These are phyloP conservation scores for Cavia aperea DNA, from an alignment of 2,113 vertebrate genomes.

Conservation along the genomic window DNA sequence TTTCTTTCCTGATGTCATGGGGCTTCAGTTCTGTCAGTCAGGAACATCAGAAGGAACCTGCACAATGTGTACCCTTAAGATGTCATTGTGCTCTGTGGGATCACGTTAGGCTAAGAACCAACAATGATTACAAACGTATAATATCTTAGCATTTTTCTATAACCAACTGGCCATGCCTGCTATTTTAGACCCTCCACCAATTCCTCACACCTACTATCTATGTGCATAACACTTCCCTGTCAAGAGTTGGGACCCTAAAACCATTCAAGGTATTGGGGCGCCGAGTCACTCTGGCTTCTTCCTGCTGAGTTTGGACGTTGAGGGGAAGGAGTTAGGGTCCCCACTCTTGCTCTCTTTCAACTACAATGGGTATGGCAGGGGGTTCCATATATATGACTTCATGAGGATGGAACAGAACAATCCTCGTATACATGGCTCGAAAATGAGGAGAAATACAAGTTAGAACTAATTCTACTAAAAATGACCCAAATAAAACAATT, in stretches of 20 bases:
- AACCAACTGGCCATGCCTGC: background rate
- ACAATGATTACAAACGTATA: background rate
- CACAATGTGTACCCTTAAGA: background rate
- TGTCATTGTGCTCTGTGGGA: background rate
- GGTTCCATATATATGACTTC: too few species aligned
- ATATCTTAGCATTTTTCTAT: background rate
- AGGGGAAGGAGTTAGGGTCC: background rate
- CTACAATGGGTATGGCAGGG: accelerated
- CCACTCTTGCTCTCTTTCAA: background rate
- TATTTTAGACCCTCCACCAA: background rate
- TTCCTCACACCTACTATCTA: background rate
- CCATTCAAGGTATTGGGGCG: background rate
- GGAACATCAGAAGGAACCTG: background rate
- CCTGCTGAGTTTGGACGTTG: background rate
- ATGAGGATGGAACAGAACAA: background rate
- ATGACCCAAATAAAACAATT: background rate
- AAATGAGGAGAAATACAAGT: background rate
- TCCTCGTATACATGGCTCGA: background rate
- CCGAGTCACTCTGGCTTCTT: background rate
- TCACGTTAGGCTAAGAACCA: background rate
- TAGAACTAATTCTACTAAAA: background rate
- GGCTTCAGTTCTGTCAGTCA: background rate
- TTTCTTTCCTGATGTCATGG: background rate
- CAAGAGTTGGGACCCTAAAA: background rate
- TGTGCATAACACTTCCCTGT: background rate